phyloP scores from a whole-genome alignment of 2,888 invertebrate genomes.

The Rhyacophila evoluta region DNA sequence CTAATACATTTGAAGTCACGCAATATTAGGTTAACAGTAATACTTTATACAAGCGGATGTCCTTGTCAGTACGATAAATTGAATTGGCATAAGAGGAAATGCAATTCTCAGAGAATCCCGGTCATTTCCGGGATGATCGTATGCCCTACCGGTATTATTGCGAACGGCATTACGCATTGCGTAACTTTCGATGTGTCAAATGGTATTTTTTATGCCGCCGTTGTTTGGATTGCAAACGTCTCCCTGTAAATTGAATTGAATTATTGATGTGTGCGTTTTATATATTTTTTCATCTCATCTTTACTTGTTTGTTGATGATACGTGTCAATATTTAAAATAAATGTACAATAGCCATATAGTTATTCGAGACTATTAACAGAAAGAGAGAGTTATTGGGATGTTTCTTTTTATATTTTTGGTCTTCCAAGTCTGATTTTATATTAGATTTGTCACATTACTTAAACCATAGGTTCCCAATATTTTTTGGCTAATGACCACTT shows the following conservation, averaged over 20 bases:
- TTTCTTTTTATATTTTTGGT: no score
- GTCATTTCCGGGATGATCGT: neutral
- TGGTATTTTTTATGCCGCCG: slow-evolving; percentile 6
- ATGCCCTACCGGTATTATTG: neutral
- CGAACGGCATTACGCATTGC: slow-evolving; percentile 10
- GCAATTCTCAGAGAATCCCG: neutral
- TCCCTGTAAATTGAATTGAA: slow-evolving; percentile 24
- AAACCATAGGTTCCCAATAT: no score
- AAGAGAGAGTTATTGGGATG: no score
- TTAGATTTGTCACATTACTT: no score
- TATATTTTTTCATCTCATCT: neutral
- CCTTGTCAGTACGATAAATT: neutral
- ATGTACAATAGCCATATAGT: no score
- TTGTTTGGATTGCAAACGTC: slow-evolving; percentile 24
- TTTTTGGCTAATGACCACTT: no score
- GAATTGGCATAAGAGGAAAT: neutral
- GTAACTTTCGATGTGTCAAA: slow-evolving; percentile 24
- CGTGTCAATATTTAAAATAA: no score
- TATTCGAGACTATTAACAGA: no score
- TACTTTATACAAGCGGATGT: neutral
- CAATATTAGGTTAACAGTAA: no score
- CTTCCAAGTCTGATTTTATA: no score
- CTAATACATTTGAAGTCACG: no score
- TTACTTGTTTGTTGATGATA: no score
- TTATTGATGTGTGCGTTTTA: slow-evolving; percentile 5